Conservation (phyloP, 2,888 invertebrate species). For the Oxyteleia sp. region DNA sequence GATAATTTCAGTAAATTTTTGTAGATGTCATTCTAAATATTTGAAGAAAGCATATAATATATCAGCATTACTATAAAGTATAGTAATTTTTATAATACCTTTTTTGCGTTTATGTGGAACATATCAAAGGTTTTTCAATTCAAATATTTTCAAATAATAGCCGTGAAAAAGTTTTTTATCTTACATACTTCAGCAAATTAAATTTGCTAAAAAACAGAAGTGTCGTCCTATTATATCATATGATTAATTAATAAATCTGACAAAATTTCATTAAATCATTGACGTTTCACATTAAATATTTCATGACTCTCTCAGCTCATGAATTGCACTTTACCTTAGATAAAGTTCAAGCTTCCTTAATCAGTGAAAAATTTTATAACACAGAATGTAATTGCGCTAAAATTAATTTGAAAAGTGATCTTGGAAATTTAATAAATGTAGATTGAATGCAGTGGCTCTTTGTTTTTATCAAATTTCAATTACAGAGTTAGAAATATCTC, state of each 20-base stretch:
- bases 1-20: no score
- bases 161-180: no score
- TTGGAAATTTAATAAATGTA: constrained; percentile 11
- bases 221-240: not conserved
- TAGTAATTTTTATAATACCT: no score
- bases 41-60: no score
- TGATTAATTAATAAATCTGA: not conserved
- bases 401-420: constrained; percentile 10
- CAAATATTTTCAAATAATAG: no score
- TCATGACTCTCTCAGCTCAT: not conserved
- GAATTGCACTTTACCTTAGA: not conserved
- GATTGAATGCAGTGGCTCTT: constrained; percentile 1
- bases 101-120: no score
- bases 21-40: no score
- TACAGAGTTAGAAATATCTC: constrained; percentile 17
- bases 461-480: constrained; percentile 32
- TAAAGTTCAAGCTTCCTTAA: not conserved
- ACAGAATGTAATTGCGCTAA: constrained; percentile 6
- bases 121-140: no score
- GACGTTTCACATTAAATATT: not conserved
- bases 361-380: constrained; percentile 1
- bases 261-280: not conserved
- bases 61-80: no score
- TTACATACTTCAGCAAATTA: no score
- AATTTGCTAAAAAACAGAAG: no score